Evolutionary conservation across 2,797 vertebrate species (phyloP).

Genomic region (Gephyroberyx darwinii): DNA sequence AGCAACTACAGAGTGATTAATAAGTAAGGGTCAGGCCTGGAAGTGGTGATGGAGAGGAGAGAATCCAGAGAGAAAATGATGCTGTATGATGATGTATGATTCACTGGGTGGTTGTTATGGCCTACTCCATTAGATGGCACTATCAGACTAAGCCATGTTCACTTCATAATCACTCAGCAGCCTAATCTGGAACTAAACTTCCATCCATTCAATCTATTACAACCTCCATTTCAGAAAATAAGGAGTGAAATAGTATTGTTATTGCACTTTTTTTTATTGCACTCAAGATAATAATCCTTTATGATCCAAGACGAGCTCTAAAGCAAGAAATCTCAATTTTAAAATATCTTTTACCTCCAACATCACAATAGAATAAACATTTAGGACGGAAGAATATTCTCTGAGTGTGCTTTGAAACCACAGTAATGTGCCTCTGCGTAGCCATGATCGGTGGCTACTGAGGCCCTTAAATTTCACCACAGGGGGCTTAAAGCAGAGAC

Average conservation of each 20-base stretch:
- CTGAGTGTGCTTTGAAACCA: constrained; percentile 35
- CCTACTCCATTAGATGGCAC: constrained; percentile 34
- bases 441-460: neutral
- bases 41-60: no score
- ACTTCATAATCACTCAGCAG: neutral
- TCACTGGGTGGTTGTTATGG: neutral
- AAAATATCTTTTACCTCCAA: constrained; percentile 48
- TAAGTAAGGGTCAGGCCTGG: no score
- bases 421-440: constrained; percentile 3
- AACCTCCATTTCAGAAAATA: constrained; percentile 15
- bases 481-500: constrained; percentile 15
- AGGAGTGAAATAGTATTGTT: constrained; percentile 41
- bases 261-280: constrained; percentile 85
- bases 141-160: neutral
- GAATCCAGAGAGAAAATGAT: no score
- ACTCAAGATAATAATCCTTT: constrained; percentile 79
- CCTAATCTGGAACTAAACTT: no score
- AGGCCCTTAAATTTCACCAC: constrained; percentile 23
- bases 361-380: constrained; percentile 60
- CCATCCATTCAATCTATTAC: neutral
- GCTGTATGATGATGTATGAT: neutral
- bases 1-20: neutral
- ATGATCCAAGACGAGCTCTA: constrained; percentile 63
- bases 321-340: constrained; percentile 49
- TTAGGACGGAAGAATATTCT: constrained; percentile 43